These are phyloP conservation scores for Poecilia picta DNA, from an alignment of 2,797 vertebrate genomes.

Conservation along the genomic window DNA sequence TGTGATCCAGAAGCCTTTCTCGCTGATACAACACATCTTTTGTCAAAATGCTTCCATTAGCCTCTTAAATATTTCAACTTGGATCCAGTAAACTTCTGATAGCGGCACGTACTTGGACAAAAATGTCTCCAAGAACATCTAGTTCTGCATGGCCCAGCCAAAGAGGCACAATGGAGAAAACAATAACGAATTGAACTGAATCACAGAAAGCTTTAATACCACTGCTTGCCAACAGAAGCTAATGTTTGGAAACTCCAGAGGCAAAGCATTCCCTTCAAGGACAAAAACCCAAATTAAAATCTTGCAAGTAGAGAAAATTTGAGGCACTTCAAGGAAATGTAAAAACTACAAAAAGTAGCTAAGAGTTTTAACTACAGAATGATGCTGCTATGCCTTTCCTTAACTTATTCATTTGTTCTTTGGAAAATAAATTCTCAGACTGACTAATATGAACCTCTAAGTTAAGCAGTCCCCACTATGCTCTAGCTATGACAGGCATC, in stretches of 20 bases:
- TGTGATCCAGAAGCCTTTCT: neutral
- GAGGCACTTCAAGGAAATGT: neutral
- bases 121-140: neutral
- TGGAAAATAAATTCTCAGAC: neutral
- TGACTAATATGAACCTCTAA: neutral
- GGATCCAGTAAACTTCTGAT: neutral
- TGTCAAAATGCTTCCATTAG: neutral
- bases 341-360: neutral
- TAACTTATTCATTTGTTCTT: neutral
- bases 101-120: neutral
- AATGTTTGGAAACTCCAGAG: slow-evolving; percentile 5
- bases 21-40: neutral
- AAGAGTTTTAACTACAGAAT: neutral
- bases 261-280: neutral
- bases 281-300: neutral
- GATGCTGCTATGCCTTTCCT: neutral
- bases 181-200: slow-evolving; percentile 5
- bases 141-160: neutral
- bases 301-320: neutral
- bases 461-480: neutral
- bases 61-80: neutral
- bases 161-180: neutral
- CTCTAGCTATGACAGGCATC: neutral
- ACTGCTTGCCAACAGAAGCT: neutral
- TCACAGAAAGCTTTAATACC: no score